A percentile compares a stretch with the other conserved stretches of the same genome.
These are phyloP conservation scores for Pilophorus perplexus DNA, from an alignment of 2,888 invertebrate genomes.

Conservation along the genomic window DNA sequence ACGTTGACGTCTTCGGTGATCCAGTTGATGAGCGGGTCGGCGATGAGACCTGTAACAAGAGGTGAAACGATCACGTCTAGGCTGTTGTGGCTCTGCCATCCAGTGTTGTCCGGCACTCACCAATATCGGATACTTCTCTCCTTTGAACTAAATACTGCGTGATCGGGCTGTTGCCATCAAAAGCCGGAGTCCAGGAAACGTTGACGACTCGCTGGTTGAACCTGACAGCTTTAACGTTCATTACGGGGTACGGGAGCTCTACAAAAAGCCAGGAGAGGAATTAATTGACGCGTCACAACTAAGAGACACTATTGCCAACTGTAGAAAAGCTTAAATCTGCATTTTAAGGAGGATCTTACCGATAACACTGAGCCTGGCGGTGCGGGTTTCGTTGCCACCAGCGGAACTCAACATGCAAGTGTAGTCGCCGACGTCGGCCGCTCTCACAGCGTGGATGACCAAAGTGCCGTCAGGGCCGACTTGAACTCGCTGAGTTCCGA, in stretches of 20 bases:
- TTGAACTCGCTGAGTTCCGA: constrained; percentile 68
- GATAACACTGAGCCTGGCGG: constrained; percentile 81
- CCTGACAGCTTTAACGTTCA: constrained; percentile 74
- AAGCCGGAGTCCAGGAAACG: constrained; percentile 91
- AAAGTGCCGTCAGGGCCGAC: constrained; percentile 79
- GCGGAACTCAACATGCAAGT: constrained; percentile 85
- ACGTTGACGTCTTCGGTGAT: constrained; percentile 83
- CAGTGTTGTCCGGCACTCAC: too few species aligned
- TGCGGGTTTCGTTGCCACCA: constrained; percentile 89
- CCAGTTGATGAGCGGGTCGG: constrained; percentile 84
- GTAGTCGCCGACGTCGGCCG: constrained; percentile 91
- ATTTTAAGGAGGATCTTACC: constrained; percentile 35
- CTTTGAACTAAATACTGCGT: constrained; percentile 89
- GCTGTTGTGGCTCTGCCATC: too few species aligned
- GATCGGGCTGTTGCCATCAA: constrained; percentile 95
- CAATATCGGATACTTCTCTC: constrained; percentile 81
- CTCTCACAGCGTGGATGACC: constrained; percentile 82
- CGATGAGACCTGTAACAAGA: constrained; percentile 73
- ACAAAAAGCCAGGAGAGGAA: constrained; percentile 4
- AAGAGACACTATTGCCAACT: not conserved
- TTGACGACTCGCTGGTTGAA: constrained; percentile 74
- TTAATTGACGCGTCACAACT: not conserved
- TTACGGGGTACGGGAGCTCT: constrained; percentile 91
- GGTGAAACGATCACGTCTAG: too few species aligned
- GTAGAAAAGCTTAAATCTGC: not conserved